Conservation (phyloP, 2,797 vertebrate genomes). For the Silurus aristotelis region DNA sequence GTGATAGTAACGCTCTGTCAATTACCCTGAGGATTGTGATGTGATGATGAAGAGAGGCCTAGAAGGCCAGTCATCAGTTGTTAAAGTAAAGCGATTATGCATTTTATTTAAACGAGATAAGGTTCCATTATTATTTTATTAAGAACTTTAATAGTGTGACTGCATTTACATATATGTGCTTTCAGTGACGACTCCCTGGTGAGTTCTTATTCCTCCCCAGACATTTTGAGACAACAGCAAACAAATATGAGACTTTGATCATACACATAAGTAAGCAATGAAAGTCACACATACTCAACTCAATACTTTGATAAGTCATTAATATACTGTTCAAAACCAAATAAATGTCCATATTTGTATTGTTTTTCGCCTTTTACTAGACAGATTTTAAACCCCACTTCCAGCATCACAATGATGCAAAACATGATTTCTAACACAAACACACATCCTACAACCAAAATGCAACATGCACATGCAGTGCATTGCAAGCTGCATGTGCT, state of each 20-base stretch:
- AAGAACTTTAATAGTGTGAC: conserved; percentile 19
- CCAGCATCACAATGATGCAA: conserved; percentile 1
- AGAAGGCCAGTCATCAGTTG: neutral
- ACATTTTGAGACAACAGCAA: conserved; percentile 28
- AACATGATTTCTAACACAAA: conserved; percentile 3
- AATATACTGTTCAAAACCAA: conserved; percentile 12
- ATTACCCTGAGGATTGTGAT: conserved; percentile 39
- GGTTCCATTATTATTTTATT: conserved; percentile 15
- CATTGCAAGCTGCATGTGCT: conserved; percentile 40
- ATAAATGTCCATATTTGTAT: neutral
- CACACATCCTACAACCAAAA: conserved; percentile 27
- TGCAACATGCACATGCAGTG: conserved; percentile 50
- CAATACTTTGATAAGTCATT: neutral
- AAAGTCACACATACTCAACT: neutral
- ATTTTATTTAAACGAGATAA: neutral
- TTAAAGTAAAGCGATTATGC: conserved; percentile 2
- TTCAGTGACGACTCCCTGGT: conserved; percentile 18
- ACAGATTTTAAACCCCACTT: neutral
- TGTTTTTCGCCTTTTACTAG: neutral
- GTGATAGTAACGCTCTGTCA: conserved; percentile 18
- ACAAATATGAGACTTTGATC: conserved; percentile 14
- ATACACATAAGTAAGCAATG: neutral
- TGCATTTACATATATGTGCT: conserved; percentile 39
- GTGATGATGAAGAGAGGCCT: neutral
- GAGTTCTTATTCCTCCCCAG: conserved; percentile 1